Conservation (phyloP, 2,113 vertebrate genomes). For the Glareola pratincola region DNA sequence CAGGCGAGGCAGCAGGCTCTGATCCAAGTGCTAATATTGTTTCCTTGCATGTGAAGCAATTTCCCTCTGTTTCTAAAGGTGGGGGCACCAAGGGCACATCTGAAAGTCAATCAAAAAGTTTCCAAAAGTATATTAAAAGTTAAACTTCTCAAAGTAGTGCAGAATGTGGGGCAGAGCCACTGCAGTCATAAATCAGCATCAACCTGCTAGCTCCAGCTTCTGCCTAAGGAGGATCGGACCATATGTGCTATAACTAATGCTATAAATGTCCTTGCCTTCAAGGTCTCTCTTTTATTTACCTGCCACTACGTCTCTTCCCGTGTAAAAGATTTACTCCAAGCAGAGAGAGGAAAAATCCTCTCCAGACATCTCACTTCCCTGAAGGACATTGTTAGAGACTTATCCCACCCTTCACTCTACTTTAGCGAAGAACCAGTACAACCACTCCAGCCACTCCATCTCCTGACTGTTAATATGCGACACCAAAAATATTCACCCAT, state of each 20-base stretch:
- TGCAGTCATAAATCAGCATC: conserved; percentile 33
- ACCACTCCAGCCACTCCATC: neutral
- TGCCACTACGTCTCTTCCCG: neutral
- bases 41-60: neutral
- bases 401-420: neutral
- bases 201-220: neutral
- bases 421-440: neutral
- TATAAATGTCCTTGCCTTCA: neutral
- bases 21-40: neutral
- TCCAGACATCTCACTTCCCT: neutral
- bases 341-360: neutral
- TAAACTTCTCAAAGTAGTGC: neutral
- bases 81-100: neutral
- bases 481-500: neutral
- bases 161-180: conserved; percentile 37
- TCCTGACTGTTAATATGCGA: rapidly evolving
- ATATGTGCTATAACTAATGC: neutral
- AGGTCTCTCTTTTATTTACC: neutral
- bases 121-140: neutral
- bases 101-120: conserved; percentile 5
- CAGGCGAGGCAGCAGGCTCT: neutral
- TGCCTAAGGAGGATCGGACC: neutral
- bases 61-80: neutral
- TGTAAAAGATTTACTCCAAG: neutral
- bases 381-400: neutral